Evolutionary conservation across 2,113 vertebrate species (phyloP), one percentile per base, ranked within the genome.

Genomic region (Nerophis lumbriciformis): DNA sequence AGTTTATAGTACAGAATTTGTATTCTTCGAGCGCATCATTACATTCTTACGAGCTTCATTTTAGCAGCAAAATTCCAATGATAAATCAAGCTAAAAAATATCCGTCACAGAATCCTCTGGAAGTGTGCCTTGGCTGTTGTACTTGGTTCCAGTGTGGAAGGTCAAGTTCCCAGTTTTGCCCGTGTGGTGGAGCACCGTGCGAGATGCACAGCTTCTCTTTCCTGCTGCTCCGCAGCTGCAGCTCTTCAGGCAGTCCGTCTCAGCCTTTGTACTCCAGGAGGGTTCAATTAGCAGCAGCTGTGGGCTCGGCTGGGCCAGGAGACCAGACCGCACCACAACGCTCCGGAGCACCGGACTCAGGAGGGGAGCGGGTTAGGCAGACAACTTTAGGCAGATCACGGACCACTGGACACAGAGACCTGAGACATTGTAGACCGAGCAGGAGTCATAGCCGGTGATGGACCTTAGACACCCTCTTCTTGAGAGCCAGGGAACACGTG

Each of bases 131-230:
- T 88, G 88, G 89, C 85, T 84, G 77, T 77, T 84, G 78, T 76
- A 86, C 85, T 91, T 91, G 90, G 87, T 85, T 82, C 88, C 88
- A 90, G 86, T 93, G 92, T 93, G 83, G 90, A 90, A 90, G 84
- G 85, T 89, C 85, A 90, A 90, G 90, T 92, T 86, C 89, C 87
- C 84, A 84, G 90, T 87, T 83, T 83, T 79, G 71, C 90, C 88
- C 85, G 79, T 82, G 81, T 79, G 86, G 39, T 38, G 36, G 35
- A 70, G 57, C 68, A 42, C 55, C n/a, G 92, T 77, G 90, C 87
- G 91, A 96, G 95, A 96, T 95, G 93, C 94, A 96, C 94, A 94
- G 94, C 94, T 98, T 96, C 95, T 94, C 91, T 92, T 96, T 95
- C 94, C 95, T 94, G 93, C 92, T 86, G 85, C 83, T 92, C 84